phyloP scores from a whole-genome alignment of 2,888 invertebrate species.

The Lumbricus terrestris region DNA sequence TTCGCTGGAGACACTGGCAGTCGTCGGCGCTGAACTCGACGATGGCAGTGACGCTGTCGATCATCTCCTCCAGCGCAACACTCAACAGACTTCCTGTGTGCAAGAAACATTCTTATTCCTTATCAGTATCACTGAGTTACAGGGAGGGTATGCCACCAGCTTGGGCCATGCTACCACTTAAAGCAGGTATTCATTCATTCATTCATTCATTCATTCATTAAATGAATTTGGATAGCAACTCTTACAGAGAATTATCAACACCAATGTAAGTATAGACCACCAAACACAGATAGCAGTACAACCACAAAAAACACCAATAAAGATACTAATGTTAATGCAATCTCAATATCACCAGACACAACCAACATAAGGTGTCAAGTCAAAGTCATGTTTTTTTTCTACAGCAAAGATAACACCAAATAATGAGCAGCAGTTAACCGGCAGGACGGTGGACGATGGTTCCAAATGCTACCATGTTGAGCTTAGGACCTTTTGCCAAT shows the following conservation, averaged over 20 bases:
- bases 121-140: background rate
- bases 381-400: background rate
- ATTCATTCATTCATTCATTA: too few relatives aligned
- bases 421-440: background rate
- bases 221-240: too few relatives aligned
- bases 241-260: background rate
- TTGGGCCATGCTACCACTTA: background rate
- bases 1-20: constrained; percentile 34
- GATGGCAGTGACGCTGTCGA: constrained; percentile 34
- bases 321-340: too few relatives aligned
- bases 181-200: too few relatives aligned
- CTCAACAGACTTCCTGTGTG: constrained; percentile 36
- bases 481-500: background rate
- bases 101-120: background rate
- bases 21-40: constrained; percentile 40
- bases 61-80: constrained; percentile 34
- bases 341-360: background rate
- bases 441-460: background rate
- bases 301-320: too few relatives aligned
- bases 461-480: background rate
- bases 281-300: background rate
- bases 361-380: background rate
- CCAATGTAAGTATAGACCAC: background rate
- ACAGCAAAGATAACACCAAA: background rate
- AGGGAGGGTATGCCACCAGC: too few relatives aligned